Evolutionary conservation across 2,797 vertebrate genomes (phyloP).

Genomic region (Danio albolineatus): DNA sequence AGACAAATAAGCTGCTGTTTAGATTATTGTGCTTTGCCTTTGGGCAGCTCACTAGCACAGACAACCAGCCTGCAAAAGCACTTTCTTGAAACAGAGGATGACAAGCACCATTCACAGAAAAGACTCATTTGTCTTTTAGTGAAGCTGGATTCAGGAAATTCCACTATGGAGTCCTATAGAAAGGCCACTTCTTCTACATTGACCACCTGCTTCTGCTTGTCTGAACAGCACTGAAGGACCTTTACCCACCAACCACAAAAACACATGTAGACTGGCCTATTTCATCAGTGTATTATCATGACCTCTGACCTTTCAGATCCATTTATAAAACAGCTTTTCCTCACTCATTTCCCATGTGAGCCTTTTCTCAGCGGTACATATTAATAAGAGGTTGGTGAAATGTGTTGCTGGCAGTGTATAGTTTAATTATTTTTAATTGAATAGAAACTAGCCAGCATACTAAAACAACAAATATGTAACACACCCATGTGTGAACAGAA

Average conservation of each 20-base stretch:
- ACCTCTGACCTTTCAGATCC: neutral
- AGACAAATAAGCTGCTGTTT: slow-evolving; percentile 47
- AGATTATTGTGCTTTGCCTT: slow-evolving; percentile 34
- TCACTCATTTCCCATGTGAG: neutral
- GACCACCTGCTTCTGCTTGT: slow-evolving; percentile 6
- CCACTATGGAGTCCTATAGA: neutral
- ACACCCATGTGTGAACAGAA: neutral
- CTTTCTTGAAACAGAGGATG: slow-evolving; percentile 24
- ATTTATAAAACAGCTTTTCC: neutral
- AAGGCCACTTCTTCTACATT: neutral
- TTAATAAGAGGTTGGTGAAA: neutral
- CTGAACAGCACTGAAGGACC: neutral
- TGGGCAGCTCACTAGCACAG: slow-evolving; percentile 36
- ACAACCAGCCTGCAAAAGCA: slow-evolving; percentile 13
- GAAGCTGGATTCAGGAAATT: slow-evolving; percentile 4
- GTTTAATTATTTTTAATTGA: slow-evolving; percentile 23
- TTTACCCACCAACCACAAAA: neutral
- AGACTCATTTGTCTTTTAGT: neutral
- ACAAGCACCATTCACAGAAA: slow-evolving; percentile 2
- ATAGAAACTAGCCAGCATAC: neutral
- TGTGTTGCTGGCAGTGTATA: neutral
- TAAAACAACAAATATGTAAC: neutral
- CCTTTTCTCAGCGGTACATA: neutral
- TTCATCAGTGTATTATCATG: neutral
- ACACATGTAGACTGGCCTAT: neutral